These are phyloP conservation scores for Atrina japonica DNA, from an alignment of 2,888 invertebrate species.

Conservation along the genomic window DNA sequence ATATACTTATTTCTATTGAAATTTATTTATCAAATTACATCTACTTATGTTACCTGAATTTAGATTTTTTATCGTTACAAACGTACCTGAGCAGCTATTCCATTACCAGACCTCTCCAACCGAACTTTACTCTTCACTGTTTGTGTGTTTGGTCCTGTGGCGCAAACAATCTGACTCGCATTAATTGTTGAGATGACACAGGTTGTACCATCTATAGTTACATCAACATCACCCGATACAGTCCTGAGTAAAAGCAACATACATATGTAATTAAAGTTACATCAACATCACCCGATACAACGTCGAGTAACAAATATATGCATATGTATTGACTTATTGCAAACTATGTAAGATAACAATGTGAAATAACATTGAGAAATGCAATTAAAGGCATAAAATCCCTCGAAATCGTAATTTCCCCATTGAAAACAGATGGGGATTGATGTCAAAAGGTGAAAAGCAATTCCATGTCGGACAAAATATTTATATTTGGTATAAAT, in stretches of 20 bases:
- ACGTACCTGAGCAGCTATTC: conserved; percentile 65
- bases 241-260: conserved; percentile 31
- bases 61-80: background rate
- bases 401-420: no score
- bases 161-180: conserved; percentile 62
- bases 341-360: no score
- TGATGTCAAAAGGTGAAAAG: no score
- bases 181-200: conserved; percentile 52
- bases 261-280: no score
- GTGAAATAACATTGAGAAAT: no score
- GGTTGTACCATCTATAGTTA: conserved; percentile 55
- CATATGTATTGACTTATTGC: no score
- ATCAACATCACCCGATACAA: no score
- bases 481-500: no score
- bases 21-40: background rate
- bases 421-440: no score
- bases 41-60: background rate
- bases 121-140: conserved; percentile 58
- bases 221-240: conserved; percentile 42
- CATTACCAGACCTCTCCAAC: conserved; percentile 63
- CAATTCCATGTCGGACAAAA: no score
- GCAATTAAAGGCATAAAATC: no score
- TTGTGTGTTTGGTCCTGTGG: conserved; percentile 56
- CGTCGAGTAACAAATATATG: no score
- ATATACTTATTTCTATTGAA: background rate